Evolutionary conservation across 2,797 vertebrate genomes (phyloP).

Genomic region (Streptopelia turtur): DNA sequence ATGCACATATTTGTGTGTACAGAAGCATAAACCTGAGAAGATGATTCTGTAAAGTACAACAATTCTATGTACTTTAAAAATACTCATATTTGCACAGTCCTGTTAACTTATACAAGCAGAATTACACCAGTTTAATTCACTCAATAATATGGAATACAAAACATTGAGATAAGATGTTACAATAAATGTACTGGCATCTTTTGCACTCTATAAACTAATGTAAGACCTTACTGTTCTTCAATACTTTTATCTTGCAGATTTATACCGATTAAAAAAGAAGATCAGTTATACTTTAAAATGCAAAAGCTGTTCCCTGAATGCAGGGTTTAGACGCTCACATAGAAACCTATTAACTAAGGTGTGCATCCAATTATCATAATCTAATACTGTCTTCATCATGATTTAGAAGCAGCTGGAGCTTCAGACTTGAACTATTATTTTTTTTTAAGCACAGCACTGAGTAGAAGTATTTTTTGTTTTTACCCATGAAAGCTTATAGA

Average conservation of each 20-base stretch:
- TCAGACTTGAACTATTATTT: neutral
- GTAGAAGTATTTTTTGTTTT: neutral
- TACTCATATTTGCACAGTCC: neutral
- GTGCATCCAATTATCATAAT: constrained; percentile 1
- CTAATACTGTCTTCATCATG: neutral
- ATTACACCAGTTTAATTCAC: neutral
- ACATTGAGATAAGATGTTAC: neutral
- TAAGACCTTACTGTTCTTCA: neutral
- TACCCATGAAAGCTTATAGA: neutral
- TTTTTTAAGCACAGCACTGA: neutral
- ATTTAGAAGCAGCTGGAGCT: neutral
- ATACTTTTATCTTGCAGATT: neutral
- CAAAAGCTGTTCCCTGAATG: neutral
- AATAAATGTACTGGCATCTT: neutral
- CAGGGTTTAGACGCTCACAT: neutral
- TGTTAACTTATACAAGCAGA: neutral
- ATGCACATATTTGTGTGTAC: neutral
- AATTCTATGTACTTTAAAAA: neutral
- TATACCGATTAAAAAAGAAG: neutral
- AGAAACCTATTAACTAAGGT: neutral
- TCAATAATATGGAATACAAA: neutral
- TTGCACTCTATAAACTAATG: neutral
- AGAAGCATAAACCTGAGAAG: neutral
- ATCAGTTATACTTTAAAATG: constrained; percentile 1
- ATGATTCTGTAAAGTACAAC: neutral